A percentile compares a stretch with the other conserved stretches of the same genome.
These are phyloP conservation scores for Enteromius thamalakanensis DNA, from an alignment of 2,797 vertebrate species.

Conservation along the genomic window DNA sequence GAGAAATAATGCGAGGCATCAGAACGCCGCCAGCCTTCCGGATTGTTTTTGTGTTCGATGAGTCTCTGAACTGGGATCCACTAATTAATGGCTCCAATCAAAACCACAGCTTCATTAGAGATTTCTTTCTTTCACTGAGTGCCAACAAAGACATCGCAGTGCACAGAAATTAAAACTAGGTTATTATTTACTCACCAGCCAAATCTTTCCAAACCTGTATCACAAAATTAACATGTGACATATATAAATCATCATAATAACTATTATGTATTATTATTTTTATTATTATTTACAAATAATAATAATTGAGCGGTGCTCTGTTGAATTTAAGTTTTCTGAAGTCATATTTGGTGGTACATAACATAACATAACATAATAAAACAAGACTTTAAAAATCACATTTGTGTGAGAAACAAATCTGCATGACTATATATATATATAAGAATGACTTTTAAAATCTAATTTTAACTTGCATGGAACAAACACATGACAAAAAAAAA, in stretches of 20 bases:
- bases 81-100: conserved; percentile 42
- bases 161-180: not conserved
- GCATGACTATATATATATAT: not conserved
- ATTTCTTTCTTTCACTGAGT: not conserved
- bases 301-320: no score
- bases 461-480: no score
- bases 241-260: not conserved
- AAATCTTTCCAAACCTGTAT: not conserved
- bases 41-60: conserved; percentile 14
- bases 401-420: not conserved
- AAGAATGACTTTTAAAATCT: not conserved
- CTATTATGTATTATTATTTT: no score
- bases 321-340: not conserved
- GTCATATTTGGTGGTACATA: not conserved
- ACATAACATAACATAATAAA: not conserved
- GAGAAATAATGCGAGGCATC: conserved; percentile 26
- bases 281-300: no score
- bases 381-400: not conserved
- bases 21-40: not conserved
- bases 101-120: conserved; percentile 29
- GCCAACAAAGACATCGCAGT: not conserved
- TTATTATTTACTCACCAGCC: not conserved
- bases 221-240: not conserved
- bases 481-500: no score
- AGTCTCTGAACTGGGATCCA: conserved; percentile 4